Conservation (phyloP, 2,113 vertebrate species). For the Nycticorax nycticorax region DNA sequence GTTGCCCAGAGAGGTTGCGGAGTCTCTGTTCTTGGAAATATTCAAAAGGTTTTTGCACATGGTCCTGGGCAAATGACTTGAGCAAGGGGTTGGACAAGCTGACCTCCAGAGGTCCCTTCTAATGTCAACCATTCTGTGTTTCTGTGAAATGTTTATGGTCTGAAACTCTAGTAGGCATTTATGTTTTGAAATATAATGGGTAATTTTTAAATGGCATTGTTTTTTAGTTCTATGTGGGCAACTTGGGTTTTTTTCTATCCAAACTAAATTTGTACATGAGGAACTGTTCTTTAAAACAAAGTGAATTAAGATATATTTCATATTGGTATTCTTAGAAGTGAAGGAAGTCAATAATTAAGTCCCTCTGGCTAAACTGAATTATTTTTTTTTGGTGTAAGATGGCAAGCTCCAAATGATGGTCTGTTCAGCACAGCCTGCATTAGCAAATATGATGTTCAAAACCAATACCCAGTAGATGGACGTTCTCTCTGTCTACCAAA, state of each 20-base stretch:
- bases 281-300: not conserved
- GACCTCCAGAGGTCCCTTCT: not conserved
- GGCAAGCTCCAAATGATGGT: not conserved
- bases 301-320: not conserved
- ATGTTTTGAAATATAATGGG: not conserved
- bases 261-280: not conserved
- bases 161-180: not conserved
- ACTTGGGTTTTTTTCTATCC: not conserved
- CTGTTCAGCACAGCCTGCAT: not conserved
- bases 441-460: not conserved
- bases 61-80: not conserved
- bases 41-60: not conserved
- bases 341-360: not conserved
- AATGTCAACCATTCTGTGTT: not conserved
- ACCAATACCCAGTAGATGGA: not conserved
- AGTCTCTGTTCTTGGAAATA: not conserved
- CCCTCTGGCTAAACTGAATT: not conserved
- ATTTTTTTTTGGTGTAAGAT: not conserved
- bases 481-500: not conserved
- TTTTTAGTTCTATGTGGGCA: not conserved
- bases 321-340: not conserved
- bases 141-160: not conserved
- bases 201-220: not conserved
- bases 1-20: not conserved
- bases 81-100: not conserved